Evolutionary conservation across 2,113 vertebrate genomes (phyloP).

Genomic region (Todiramphus saurophagus): DNA sequence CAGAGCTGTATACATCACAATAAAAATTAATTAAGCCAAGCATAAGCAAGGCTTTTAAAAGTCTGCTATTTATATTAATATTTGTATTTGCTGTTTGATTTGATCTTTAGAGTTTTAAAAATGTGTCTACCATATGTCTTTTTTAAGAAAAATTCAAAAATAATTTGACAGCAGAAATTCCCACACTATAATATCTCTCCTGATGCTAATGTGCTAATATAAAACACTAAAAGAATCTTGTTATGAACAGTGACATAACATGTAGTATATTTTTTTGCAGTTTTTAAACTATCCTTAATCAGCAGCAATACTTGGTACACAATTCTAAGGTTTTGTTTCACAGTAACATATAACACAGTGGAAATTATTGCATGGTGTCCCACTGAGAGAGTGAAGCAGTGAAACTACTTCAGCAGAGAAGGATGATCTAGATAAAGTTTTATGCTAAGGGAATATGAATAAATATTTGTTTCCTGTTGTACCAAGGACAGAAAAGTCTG

Average conservation of each 20-base stretch:
- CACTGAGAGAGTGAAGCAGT: neutral
- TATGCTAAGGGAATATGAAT: neutral
- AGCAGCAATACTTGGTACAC: neutral
- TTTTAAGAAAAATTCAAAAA: neutral
- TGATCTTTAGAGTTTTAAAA: neutral
- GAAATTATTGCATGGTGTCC: neutral
- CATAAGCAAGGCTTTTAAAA: neutral
- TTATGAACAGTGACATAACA: neutral
- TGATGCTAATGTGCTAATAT: neutral
- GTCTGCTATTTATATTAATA: neutral
- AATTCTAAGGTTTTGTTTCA: neutral
- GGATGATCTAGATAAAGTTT: neutral
- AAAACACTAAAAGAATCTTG: neutral
- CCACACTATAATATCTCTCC: neutral
- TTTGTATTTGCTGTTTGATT: neutral
- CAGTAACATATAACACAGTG: neutral
- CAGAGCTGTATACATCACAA: neutral
- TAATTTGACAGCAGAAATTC: conserved; percentile 3
- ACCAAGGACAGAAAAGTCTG: neutral
- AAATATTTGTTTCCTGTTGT: neutral
- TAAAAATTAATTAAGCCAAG: neutral
- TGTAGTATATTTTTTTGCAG: neutral
- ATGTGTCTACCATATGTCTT: conserved; percentile 6
- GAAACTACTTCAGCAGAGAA: neutral
- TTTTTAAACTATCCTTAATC: neutral